A percentile compares a stretch with the other conserved stretches of the same genome.
These are phyloP conservation scores for Natrix natrix DNA, from an alignment of 2,797 vertebrate species.

Conservation along the genomic window DNA sequence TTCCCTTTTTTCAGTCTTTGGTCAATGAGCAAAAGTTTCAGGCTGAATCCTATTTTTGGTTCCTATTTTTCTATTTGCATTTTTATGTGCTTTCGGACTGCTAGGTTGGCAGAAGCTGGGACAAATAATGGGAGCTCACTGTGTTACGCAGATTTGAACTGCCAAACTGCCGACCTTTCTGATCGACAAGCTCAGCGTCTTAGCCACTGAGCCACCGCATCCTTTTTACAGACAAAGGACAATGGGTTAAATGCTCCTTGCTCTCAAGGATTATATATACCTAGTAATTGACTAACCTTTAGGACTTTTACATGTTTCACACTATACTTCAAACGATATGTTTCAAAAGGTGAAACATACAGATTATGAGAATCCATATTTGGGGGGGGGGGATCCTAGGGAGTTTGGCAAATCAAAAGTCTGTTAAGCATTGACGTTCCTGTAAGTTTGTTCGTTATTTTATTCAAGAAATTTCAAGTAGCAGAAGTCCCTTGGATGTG, in stretches of 20 bases:
- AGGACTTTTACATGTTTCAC: neutral
- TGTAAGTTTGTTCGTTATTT: neutral
- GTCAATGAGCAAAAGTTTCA: neutral
- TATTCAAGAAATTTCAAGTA: neutral
- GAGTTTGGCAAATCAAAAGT: neutral
- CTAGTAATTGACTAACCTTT: neutral
- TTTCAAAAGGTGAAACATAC: neutral
- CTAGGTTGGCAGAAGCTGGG: too few species aligned
- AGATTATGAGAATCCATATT: neutral
- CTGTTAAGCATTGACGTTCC: neutral
- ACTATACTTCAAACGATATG: neutral
- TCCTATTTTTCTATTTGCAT: too few species aligned
- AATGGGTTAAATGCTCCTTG: neutral
- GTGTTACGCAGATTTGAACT: too few species aligned
- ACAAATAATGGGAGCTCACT: too few species aligned
- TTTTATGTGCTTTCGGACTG: too few species aligned
- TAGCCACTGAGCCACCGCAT: too few species aligned
- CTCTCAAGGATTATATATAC: neutral
- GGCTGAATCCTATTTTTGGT: neutral
- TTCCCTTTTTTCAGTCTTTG: neutral
- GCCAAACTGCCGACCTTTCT: too few species aligned
- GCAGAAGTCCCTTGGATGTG: neutral
- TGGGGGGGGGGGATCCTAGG: rapidly evolving
- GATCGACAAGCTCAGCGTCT: too few species aligned
- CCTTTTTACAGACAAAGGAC: neutral